Percentiles rank a stretch among this genome's conserved stretches.
Conservation (phyloP, 2,888 invertebrate genomes). For the Polydrusus tereticollis region DNA sequence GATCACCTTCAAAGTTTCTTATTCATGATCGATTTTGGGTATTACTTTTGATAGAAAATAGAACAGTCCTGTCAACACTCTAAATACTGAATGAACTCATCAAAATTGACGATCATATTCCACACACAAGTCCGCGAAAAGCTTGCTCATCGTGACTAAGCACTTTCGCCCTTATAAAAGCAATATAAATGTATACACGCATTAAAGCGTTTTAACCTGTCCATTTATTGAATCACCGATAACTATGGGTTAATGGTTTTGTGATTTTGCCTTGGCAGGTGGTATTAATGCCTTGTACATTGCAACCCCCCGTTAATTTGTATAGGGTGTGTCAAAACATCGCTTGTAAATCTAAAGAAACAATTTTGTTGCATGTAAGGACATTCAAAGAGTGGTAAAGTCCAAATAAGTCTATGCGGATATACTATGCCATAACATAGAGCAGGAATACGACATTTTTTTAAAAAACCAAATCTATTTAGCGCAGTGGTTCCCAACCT, state of each 20-base stretch:
- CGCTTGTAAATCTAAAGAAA: background rate
- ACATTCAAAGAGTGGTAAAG: no score
- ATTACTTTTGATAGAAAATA: no score
- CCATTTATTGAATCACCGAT: constrained; percentile 50
- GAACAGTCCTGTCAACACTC: no score
- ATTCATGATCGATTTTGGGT: no score
- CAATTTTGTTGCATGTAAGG: no score
- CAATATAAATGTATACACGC: constrained; percentile 45
- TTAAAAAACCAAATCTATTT: no score
- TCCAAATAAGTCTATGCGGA: no score
- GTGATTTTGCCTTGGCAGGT: constrained; percentile 46
- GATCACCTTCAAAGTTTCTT: no score
- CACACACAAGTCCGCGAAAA: constrained; percentile 15
- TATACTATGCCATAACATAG: no score
- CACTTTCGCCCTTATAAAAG: constrained; percentile 38
- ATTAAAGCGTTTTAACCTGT: constrained; percentile 49
- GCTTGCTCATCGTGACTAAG: constrained; percentile 38
- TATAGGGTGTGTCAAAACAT: constrained; percentile 6
- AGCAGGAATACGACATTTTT: no score
- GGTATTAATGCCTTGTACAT: constrained; percentile 31
- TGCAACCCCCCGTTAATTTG: constrained; percentile 28
- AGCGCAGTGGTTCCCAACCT: no score
- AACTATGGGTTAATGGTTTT: constrained; percentile 48
- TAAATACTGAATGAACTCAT: constrained; percentile 28
- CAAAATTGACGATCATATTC: constrained; percentile 35